Evolutionary conservation across 2,888 invertebrate genomes (phyloP).

Genomic region (Alloplasta piceator): DNA sequence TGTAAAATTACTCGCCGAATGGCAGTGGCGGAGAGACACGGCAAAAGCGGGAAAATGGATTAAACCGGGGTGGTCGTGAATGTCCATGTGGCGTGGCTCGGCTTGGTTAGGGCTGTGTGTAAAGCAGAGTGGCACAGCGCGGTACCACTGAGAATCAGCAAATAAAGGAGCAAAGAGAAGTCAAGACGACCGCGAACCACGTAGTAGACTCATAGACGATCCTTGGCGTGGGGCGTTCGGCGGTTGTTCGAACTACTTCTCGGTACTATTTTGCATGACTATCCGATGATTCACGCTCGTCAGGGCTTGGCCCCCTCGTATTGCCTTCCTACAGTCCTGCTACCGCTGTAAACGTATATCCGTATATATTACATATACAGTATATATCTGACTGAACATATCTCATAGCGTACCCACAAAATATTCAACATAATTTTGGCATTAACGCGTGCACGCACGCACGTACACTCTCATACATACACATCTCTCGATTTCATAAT

Average conservation of each 20-base stretch:
- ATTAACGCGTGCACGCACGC: background rate
- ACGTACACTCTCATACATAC: background rate
- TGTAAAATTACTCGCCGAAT: background rate
- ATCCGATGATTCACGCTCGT: constrained; percentile 80
- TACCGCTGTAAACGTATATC: background rate
- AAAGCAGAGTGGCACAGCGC: constrained; percentile 62
- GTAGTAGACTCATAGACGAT: constrained; percentile 56
- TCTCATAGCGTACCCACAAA: background rate
- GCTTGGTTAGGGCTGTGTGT: constrained; percentile 59
- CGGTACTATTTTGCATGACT: constrained; percentile 78
- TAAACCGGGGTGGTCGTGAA: constrained; percentile 25
- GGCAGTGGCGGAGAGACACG: background rate
- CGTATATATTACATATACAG: background rate
- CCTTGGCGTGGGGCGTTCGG: constrained; percentile 77
- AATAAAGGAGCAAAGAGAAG: constrained; percentile 33
- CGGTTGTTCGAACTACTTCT: constrained; percentile 62
- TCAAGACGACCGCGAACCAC: constrained; percentile 56
- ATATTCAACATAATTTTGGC: constrained; percentile 6
- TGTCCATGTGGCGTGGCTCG: constrained; percentile 48
- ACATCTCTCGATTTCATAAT: too few species aligned
- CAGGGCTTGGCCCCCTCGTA: constrained; percentile 44
- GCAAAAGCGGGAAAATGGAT: constrained; percentile 25
- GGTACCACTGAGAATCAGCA: constrained; percentile 57
- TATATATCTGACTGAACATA: background rate
- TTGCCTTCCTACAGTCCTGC: constrained; percentile 15